Base-by-base conservation (phyloP, 2,113 vertebrate genomes). In the Xenopus borealis region DNA sequence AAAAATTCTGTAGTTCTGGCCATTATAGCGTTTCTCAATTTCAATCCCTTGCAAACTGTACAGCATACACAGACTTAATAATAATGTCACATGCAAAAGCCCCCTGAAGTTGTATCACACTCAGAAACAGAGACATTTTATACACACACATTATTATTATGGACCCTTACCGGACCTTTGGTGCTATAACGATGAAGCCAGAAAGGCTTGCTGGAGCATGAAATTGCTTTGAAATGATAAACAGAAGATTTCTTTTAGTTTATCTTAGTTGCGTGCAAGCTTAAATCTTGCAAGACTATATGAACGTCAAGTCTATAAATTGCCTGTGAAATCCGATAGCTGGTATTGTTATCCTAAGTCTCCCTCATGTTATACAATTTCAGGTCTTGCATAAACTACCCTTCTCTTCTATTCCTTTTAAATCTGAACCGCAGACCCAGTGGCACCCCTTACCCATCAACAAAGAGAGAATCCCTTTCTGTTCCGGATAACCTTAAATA, bases 201-300 rank as follows among this genome's bases (percentile, higher is more conserved):
- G 70, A 71, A 50, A 86, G 69, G 89, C 67, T 57, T 53, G 79
- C 72, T 0, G 71, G 85, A 81, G 86, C 87, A 82, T 87, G 86
- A 90, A 91, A 89, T 90, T 90, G 86, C 66, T 89, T 91, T 82
- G 84, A 90, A 87, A 87, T 73, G 86, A 88, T 80, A 79, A 87
- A 88, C 78, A 46, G 74, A 85, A 82, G 84, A 85, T 80, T 69
- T 71, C 76, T 80, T 88, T 84, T 87, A 70, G 5, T 40, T 79
- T 83, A 83, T 88, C 85, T 86, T 72, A 80, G 11, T 50, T 50
- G 11, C 14, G 9, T 83, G 84, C 46, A 20, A 82, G 83, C 85
- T 86, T 82, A 86, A 87, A 85, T 81, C 82, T 78, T 79, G 66
- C 82, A 77, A 82, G 63, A 79, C 84, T 89, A 84, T 72, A 69